Evolutionary conservation across 2,888 invertebrate genomes (phyloP), one percentile per base, ranked within the genome.

Genomic region (Ischnura elegans): DNA sequence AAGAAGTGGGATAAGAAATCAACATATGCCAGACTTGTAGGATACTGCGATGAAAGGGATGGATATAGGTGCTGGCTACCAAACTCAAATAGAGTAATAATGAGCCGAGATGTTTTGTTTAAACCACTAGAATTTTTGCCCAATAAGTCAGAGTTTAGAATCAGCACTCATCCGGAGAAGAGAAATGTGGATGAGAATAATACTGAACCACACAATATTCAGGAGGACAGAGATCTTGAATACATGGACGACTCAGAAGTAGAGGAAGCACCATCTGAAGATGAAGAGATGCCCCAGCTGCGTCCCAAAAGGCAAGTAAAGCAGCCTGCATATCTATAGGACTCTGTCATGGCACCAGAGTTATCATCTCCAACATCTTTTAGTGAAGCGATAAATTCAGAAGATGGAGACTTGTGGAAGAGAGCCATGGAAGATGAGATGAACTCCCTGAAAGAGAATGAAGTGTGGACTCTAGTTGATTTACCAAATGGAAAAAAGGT

Each of bases 361-460:
- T 21, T 46, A 46, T 47, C 47, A 47, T 47, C 16, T 47, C 47
- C 13, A 87, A 4, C 29, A 42, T 87, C 46, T 87, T n/a, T n/a
- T n/a, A n/a, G n/a, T n/a, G n/a, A n/a, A n/a, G n/a, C n/a, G n/a
- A n/a, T n/a, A n/a, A n/a, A n/a, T n/a, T n/a, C n/a, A n/a, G n/a
- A n/a, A n/a, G n/a, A n/a, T n/a, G n/a, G n/a, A n/a, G n/a, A n/a
- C n/a, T n/a, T n/a, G n/a, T n/a, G n/a, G n/a, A n/a, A n/a, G n/a
- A n/a, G n/a, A n/a, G n/a, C n/a, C n/a, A n/a, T n/a, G n/a, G n/a
- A n/a, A n/a, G n/a, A n/a, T n/a, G n/a, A n/a, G n/a, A n/a, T n/a
- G n/a, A n/a, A n/a, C n/a, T n/a, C n/a, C n/a, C n/a, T n/a, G 25
- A 51, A 90, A 90, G 90, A 90, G 47, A 90, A 90, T 47, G 47